Evolutionary conservation across 2,888 invertebrate species (phyloP).

Genomic region (Clepsis dumicolana): DNA sequence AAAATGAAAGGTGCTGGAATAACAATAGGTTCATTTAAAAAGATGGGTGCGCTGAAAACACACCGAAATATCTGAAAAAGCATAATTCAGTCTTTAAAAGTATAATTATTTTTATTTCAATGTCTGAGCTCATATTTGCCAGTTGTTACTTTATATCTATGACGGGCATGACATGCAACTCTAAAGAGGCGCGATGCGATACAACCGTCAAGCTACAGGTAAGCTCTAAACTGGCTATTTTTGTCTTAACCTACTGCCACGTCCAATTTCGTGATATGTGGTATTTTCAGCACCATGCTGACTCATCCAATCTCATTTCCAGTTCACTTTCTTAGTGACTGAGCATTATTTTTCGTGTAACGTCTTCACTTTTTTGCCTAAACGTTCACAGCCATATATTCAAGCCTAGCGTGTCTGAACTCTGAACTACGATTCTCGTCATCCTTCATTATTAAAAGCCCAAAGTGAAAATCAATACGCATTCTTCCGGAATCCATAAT

Average conservation of each 20-base stretch:
- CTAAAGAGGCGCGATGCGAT: no score
- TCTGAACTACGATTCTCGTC: constrained; percentile 4
- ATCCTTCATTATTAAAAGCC: constrained; percentile 31
- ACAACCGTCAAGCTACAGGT: background rate
- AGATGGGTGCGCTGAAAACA: no score
- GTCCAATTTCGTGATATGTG: constrained; percentile 1
- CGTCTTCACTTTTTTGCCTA: constrained; percentile 1
- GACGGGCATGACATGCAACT: no score
- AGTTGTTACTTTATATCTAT: no score
- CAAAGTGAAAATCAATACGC: constrained; percentile 40
- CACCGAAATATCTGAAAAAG: no score
- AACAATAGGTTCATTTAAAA: no score
- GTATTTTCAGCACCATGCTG: constrained; percentile 26
- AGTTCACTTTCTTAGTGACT: constrained; percentile 19
- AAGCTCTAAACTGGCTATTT: background rate
- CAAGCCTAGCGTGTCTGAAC: background rate
- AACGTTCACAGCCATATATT: background rate
- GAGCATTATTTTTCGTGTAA: background rate
- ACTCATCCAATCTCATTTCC: constrained; percentile 27
- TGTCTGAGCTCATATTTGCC: no score
- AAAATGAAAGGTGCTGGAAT: no score
- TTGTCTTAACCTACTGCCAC: background rate
- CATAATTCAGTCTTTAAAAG: no score
- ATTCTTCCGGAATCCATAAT: constrained; percentile 8
- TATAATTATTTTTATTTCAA: no score